Evolutionary conservation across 2,113 vertebrate species (phyloP).

Genomic region (Phrynocephalus versicolor): DNA sequence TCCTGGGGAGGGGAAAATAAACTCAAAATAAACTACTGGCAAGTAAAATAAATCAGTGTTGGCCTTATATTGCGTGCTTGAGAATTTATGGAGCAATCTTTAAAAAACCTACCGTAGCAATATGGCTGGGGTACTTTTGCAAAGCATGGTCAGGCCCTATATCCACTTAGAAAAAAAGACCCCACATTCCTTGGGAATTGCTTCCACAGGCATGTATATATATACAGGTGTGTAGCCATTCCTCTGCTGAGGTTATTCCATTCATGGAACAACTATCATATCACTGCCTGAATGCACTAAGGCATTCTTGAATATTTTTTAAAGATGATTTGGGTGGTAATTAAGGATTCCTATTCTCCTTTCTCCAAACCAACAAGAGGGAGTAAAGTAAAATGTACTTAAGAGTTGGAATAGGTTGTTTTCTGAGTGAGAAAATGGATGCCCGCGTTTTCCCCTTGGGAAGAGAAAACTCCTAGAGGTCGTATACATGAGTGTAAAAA

Average conservation of each 20-base stretch:
- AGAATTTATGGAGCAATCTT: too few species aligned
- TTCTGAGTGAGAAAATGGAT: slow-evolving; percentile 23
- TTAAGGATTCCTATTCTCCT: slow-evolving; percentile 64
- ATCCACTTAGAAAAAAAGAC: too few species aligned
- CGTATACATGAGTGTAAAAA: slow-evolving; percentile 15
- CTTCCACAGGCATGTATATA: too few species aligned
- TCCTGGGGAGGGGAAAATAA: too few species aligned
- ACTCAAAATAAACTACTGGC: too few species aligned
- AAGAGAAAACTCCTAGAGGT: not conserved
- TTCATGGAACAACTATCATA: slow-evolving; percentile 59
- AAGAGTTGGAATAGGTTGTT: slow-evolving; percentile 34
- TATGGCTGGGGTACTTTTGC: too few species aligned
- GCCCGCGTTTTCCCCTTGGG: slow-evolving; percentile 40
- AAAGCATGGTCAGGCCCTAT: too few species aligned
- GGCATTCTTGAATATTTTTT: slow-evolving; percentile 69
- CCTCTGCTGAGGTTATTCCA: slow-evolving; percentile 56
- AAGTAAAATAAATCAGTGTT: too few species aligned
- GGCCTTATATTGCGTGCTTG: too few species aligned
- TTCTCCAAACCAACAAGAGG: slow-evolving; percentile 34
- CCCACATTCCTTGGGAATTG: too few species aligned
- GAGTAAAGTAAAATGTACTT: slow-evolving; percentile 39
- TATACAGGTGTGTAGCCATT: slow-evolving; percentile 9
- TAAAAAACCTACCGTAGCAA: too few species aligned
- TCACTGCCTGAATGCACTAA: slow-evolving; percentile 55
- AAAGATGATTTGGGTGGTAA: slow-evolving; percentile 71